Base-by-base conservation (phyloP, 2,888 invertebrate genomes). In the Amphiduros pacificus region DNA sequence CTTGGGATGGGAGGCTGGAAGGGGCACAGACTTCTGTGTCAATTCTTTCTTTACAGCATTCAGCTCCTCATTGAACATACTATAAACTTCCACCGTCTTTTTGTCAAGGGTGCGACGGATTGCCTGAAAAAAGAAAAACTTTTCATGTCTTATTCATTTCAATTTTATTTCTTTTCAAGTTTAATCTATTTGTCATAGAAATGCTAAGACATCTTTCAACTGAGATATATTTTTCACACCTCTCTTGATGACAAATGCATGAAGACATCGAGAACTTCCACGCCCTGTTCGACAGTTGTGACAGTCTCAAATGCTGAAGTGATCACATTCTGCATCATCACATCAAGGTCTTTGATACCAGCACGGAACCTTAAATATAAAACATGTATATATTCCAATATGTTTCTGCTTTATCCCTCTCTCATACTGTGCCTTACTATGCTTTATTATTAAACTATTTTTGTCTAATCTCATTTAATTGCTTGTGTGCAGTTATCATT, bases 311-410 rank as follows among this genome's bases (percentile, higher is more conserved):
- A 94, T 0, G 91, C 89, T 0, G 88, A 87, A 52, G 89, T 88
- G 44, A 92, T 89, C 6, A 93, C 85, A 76, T 93, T 93, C 79
- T 93, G 91, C 69, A 93, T 88, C 69, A 91, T 90, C 68, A 91
- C 87, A 67, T 91, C 87, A 57, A 88, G 74, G 60, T 85, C 85
- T 58, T 85, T 84, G 24, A 88, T 81, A 17, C 84, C 82, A 2
- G 79, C 77, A 0, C 86, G 83, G 73, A 87, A 88, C 41, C 83
- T 83, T n/a, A n/a, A n/a, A n/a, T n/a, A n/a, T n/a, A n/a, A n/a
- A n/a, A n/a, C n/a, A n/a, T n/a, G n/a, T n/a, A n/a, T n/a, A n/a
- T n/a, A n/a, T n/a, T n/a, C n/a, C n/a, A n/a, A n/a, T n/a, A n/a
- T n/a, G n/a, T n/a, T n/a, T n/a, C n/a, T n/a, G n/a, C n/a, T n/a